Base-by-base conservation (phyloP, 53 echinoderm and acorn worm genomes). In the Holothuria leucospilota region DNA sequence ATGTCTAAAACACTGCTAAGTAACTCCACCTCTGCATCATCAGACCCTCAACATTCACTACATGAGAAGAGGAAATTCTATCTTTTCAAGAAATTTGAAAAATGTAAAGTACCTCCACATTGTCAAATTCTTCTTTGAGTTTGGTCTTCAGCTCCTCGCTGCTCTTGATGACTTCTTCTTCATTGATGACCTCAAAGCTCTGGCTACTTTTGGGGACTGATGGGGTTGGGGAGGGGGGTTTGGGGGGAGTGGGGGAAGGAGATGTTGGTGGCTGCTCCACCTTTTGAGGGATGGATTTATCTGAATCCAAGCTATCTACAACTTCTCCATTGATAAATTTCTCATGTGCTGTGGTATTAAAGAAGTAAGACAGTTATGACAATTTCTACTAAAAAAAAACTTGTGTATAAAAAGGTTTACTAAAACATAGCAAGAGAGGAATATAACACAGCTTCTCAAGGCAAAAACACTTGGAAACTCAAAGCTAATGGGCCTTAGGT, bases 41-140 rank as follows among this genome's bases (percentile, higher is more conserved):
- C 3, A 49, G 49, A 49, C 49, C 49, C 49, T 49, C 10, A 0
- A 49, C 3, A 49, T 49, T 49, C 9, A 49, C 3, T 11, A 9
- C 2, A 49, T 49, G 49, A 49, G 0, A 49, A 49, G 34, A 46
- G 46, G 11, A 56, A 15, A 56, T 56, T 56, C 56, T 16, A 13
- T 26, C 26, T 13, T 67, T 20, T 67, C 24, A 8, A 13, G 67
- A 26, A 67, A 26, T 67, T 29, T 67, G 27, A 30, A 26, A 26
- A 67, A 67, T 25, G 24, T 23, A 2, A 25, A 67, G 0, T 30
- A 67, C 67, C 67, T 67, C 30, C 14, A 67, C 28, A 29, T 30
- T 67, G 28, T 83, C 84, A 26, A 83, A 51, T 67, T 83, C 84
- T 53, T 83, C 84, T 49, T 67, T 64, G 40, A 83, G 67, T 67